Base-by-base conservation (phyloP, 1,140 invertebrate genomes). In the Neuroterus valhalla region DNA sequence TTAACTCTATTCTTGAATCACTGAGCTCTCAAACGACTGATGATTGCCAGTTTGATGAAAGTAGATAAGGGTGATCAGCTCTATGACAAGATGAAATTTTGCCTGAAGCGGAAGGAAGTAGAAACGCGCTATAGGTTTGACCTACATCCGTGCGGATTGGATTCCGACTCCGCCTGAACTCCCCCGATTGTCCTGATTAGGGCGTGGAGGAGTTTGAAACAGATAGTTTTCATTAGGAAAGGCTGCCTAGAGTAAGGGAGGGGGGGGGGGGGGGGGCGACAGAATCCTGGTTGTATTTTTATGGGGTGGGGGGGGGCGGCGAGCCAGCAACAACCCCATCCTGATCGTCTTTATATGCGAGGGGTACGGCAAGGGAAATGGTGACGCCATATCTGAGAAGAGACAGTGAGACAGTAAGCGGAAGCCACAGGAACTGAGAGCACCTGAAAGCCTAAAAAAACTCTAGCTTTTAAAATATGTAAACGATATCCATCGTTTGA, bases 131-230 rank as follows among this genome's bases (percentile, higher is more conserved):
- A n/a, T 68, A 74, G 82, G 80, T 79, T 79, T 86, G 82, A 82
- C 85, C 85, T 55, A 84, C 85, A 84, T 85, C 68, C 66, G 50
- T 72, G 69, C 84, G 85, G 83, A 81, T 82, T 82, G 72, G 69
- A 71, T 75, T 81, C 79, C 82, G 82, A 77, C 79, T 80, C 5
- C 31, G 10, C 79, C 78, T 85, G 82, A 86, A 82, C 83, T 85
- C 84, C 83, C 69, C 82, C 81, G 80, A 76, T 62, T 70, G 52
- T 19, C 46, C 68, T 71, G 50, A 66, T 73, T 55, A 43, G 71
- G 69, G 45, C 71, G 70, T 67, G 38, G 72, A 74, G 48, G 68
- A 68, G 44, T 42, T 66, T 45, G 5, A 67, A 68, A 50, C 69
- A 42, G 55, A 70, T 68, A 72, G 69, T 69, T 44, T 48, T 26